phyloP scores from a whole-genome alignment of 1,140 invertebrate species.

The Pararge aegeria region DNA sequence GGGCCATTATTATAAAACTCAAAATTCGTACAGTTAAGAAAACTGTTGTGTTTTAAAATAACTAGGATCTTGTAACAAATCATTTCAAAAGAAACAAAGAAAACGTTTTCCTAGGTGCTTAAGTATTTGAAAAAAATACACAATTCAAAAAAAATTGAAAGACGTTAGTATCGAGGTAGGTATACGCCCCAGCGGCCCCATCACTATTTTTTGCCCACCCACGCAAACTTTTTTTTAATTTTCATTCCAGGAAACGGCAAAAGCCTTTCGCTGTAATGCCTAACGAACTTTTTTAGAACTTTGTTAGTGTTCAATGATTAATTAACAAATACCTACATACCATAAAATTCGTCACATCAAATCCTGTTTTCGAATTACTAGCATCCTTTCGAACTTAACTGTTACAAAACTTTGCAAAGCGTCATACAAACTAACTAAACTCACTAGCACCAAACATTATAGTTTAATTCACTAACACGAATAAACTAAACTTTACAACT shows the following conservation, averaged over 20 bases:
- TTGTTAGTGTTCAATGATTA: slow-evolving; percentile 1
- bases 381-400: slow-evolving; percentile 49
- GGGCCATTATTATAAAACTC: no score
- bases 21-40: no score
- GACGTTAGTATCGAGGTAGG: slow-evolving; percentile 5
- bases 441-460: slow-evolving; percentile 2
- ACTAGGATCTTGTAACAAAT: no score
- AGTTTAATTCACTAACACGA: background rate
- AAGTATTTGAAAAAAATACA: no score
- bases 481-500: slow-evolving; percentile 38
- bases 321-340: slow-evolving; percentile 26
- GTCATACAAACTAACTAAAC: background rate
- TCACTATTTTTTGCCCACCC: slow-evolving; percentile 32
- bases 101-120: no score
- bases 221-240: slow-evolving; percentile 37
- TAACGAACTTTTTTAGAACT: slow-evolving; percentile 1
- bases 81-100: no score
- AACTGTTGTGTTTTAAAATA: no score
- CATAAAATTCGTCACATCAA: slow-evolving; percentile 38
- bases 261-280: background rate
- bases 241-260: slow-evolving; percentile 15
- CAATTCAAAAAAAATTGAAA: background rate
- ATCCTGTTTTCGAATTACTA: slow-evolving; percentile 43
- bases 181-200: slow-evolving; percentile 11
- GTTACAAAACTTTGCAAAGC: slow-evolving; percentile 32